These are phyloP conservation scores for Ectemnius cavifrons DNA, from an alignment of 2,888 invertebrate genomes.

Conservation along the genomic window DNA sequence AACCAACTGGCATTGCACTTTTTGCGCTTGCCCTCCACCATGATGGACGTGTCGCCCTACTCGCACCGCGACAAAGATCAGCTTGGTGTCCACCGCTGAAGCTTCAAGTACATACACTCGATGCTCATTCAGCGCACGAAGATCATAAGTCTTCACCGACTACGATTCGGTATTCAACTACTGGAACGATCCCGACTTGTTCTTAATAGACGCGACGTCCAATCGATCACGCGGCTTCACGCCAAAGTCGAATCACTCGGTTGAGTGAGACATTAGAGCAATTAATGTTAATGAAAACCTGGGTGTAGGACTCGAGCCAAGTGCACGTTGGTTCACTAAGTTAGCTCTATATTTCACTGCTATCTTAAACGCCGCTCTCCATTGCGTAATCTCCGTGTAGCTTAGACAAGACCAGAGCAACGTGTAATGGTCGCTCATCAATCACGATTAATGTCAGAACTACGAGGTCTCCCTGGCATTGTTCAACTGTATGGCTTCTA, in stretches of 20 bases:
- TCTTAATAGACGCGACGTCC: conserved; percentile 38
- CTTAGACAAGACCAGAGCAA: not conserved
- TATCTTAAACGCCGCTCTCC: not conserved
- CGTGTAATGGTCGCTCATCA: conserved; percentile 1
- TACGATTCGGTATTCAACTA: too few species aligned
- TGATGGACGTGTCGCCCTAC: conserved; percentile 46
- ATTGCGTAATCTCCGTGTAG: not conserved
- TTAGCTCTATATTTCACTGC: conserved; percentile 5
- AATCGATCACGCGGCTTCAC: conserved; percentile 43
- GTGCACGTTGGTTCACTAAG: too few species aligned
- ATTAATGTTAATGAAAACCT: conserved; percentile 3
- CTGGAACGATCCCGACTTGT: too few species aligned
- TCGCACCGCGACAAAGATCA: conserved; percentile 45
- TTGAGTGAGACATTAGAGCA: not conserved
- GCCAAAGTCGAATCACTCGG: not conserved
- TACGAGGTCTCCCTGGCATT: not conserved
- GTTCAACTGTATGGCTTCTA: too few species aligned
- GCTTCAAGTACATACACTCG: conserved; percentile 30
- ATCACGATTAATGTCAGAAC: conserved; percentile 13
- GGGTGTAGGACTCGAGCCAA: not conserved
- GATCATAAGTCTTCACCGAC: conserved; percentile 44
- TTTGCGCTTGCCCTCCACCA: conserved; percentile 38
- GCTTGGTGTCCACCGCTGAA: conserved; percentile 30
- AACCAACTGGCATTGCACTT: conserved; percentile 30
- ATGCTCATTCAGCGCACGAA: conserved; percentile 43